Evolutionary conservation across 2,113 vertebrate species (phyloP).

Genomic region (Leucosticte australis): DNA sequence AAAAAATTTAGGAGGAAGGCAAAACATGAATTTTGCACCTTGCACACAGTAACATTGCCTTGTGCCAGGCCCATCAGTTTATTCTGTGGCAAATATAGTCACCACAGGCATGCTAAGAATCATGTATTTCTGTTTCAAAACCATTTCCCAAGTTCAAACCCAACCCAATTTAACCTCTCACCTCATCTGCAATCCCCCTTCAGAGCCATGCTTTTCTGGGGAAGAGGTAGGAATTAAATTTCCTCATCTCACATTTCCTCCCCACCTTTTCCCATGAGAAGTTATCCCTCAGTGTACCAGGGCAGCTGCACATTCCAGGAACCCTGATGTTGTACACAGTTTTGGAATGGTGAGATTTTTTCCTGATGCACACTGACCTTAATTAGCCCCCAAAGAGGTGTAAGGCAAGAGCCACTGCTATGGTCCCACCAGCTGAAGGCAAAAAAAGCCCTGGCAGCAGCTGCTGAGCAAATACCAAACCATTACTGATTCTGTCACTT

Average conservation of each 20-base stretch:
- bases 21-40: neutral
- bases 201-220: neutral
- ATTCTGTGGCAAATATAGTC: neutral
- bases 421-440: neutral
- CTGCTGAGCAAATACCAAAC: neutral
- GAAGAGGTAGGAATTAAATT: neutral
- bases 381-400: neutral
- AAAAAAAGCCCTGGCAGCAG: neutral
- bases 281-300: neutral
- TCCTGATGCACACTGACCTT: neutral
- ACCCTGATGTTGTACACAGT: neutral
- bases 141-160: neutral
- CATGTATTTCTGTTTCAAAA: neutral
- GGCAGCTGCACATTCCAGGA: conserved; percentile 31
- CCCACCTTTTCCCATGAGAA: neutral
- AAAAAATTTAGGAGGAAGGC: neutral
- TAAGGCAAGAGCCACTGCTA: neutral
- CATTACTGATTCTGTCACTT: neutral
- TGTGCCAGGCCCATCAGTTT: neutral
- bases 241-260: neutral
- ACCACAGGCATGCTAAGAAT: neutral
- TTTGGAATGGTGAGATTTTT: neutral
- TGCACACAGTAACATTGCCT: neutral
- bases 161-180: neutral
- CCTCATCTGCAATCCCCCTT: neutral